Evolutionary conservation across 92 coral and sea anemone species (phyloP).

Genomic region (Umimayanthus kanabou): DNA sequence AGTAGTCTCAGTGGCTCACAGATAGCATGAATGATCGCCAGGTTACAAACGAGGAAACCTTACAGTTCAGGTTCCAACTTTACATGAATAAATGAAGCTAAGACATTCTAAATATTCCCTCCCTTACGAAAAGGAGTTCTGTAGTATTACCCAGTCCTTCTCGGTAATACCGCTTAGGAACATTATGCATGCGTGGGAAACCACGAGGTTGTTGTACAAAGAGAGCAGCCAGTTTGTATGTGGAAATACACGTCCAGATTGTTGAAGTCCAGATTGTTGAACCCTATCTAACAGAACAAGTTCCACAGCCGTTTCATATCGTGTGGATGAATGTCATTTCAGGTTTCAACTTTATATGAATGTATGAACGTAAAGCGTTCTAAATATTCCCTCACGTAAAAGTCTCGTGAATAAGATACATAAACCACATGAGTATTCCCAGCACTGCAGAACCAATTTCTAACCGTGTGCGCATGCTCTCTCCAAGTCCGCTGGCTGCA

Average conservation of each 20-base stretch:
- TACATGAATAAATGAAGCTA: neutral
- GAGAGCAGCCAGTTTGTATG: neutral
- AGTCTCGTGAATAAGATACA: neutral
- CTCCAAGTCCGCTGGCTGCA: neutral
- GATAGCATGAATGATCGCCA: too few species aligned
- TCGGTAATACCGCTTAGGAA: neutral
- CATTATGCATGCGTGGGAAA: too few species aligned
- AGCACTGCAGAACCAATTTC: neutral
- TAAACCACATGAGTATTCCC: neutral
- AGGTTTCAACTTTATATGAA: neutral
- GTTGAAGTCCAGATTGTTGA: too few species aligned
- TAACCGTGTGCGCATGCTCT: neutral
- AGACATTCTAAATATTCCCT: neutral
- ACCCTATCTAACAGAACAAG: too few species aligned
- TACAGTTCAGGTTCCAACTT: neutral
- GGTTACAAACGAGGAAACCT: too few species aligned
- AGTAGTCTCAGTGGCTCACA: too few species aligned
- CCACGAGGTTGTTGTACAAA: neutral
- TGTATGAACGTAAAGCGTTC: neutral
- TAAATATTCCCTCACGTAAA: neutral
- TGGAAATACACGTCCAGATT: neutral
- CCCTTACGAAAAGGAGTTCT: neutral
- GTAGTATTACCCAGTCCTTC: neutral
- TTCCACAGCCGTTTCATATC: too few species aligned
- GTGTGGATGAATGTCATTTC: neutral